phyloP scores from a whole-genome alignment of 2,797 vertebrate genomes.

The Mareca penelope region DNA sequence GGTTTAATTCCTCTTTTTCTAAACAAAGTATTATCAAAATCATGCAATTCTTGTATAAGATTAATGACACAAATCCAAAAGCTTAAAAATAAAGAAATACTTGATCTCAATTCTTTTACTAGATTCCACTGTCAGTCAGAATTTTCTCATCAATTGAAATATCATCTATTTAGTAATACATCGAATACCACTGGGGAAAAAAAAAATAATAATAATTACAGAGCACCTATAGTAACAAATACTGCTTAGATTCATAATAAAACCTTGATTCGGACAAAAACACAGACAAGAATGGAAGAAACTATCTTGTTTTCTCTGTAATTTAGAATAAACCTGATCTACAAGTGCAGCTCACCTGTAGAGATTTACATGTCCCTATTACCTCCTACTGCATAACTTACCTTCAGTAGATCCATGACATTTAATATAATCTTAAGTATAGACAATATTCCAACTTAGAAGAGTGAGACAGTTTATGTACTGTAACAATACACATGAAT shows the following conservation, averaged over 20 bases:
- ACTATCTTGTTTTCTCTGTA: neutral
- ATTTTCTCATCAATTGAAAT: neutral
- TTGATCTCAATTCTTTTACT: neutral
- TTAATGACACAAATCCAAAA: neutral
- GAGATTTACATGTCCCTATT: neutral
- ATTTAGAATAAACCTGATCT: neutral
- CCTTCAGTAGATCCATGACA: neutral
- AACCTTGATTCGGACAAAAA: neutral
- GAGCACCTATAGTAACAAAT: neutral
- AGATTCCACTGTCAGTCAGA: neutral
- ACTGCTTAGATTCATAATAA: neutral
- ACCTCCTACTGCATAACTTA: rapidly evolving
- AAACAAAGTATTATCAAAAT: neutral
- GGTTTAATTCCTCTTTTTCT: neutral
- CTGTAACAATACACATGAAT: neutral
- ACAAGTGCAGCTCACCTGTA: neutral
- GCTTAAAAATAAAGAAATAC: neutral
- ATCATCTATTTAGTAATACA: neutral
- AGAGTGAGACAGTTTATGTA: neutral
- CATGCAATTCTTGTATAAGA: neutral
- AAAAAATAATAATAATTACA: neutral
- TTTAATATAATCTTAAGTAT: neutral
- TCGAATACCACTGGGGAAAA: neutral
- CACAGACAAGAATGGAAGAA: neutral
- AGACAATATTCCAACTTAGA: neutral